phyloP scores from a whole-genome alignment of 2,888 invertebrate species.

The Stenichneumon culpator region DNA sequence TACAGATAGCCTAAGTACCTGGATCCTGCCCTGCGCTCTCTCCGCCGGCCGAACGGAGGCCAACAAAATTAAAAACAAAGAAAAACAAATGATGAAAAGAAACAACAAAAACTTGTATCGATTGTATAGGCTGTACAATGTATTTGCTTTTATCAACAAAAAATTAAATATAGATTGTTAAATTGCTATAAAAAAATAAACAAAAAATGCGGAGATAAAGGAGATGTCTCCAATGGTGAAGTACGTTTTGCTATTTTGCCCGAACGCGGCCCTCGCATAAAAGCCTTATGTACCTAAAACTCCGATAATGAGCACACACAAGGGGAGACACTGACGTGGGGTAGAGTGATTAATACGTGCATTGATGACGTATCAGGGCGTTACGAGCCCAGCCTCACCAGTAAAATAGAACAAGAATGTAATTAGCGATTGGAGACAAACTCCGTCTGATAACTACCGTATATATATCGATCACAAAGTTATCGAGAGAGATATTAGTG shows the following conservation, averaged over 20 bases:
- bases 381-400: constrained; percentile 17
- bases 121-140: constrained; percentile 83
- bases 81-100: constrained; percentile 51
- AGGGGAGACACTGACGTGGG: constrained; percentile 12
- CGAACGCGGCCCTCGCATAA: constrained; percentile 69
- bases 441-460: constrained; percentile 68
- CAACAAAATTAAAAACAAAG: constrained; percentile 51
- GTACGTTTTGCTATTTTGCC: constrained; percentile 69
- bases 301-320: constrained; percentile 23
- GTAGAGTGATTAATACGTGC: background rate
- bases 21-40: constrained; percentile 81
- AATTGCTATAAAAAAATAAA: constrained; percentile 57
- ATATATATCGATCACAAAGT: constrained; percentile 74
- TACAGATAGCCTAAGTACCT: constrained; percentile 83
- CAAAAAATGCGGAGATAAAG: constrained; percentile 57
- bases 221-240: constrained; percentile 74
- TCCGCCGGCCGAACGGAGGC: constrained; percentile 75
- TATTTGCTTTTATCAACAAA: constrained; percentile 77
- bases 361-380: constrained; percentile 41
- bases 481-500: constrained; percentile 65
- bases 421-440: constrained; percentile 77
- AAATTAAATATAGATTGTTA: constrained; percentile 72
- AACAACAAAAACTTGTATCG: constrained; percentile 70
- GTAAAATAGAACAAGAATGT: constrained; percentile 64
- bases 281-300: constrained; percentile 58